phyloP scores from a whole-genome alignment of 1,140 invertebrate genomes.

The Tetramorium simillimum region DNA sequence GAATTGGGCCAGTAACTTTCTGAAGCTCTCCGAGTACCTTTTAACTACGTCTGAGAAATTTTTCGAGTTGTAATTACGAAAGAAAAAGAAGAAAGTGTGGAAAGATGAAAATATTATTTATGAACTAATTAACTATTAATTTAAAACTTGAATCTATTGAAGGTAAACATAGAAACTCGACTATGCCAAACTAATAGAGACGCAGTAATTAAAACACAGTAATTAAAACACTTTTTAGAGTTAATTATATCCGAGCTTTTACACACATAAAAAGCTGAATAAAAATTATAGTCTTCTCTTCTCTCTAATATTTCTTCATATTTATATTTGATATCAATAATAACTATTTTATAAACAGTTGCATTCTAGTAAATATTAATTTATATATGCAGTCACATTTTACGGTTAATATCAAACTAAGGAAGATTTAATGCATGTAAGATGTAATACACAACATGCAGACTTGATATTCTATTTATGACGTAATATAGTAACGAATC shows the following conservation, averaged over 20 bases:
- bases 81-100: background rate
- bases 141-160: background rate
- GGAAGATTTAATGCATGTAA: background rate
- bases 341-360: background rate
- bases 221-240: background rate
- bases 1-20: conserved; percentile 51
- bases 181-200: background rate
- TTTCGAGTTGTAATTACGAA: conserved; percentile 38
- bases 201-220: background rate
- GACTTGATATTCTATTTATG: conserved; percentile 18
- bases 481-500: conserved; percentile 6
- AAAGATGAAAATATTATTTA: conserved; percentile 32
- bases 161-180: background rate
- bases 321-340: background rate
- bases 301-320: background rate
- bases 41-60: conserved; percentile 47
- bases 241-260: conserved; percentile 6
- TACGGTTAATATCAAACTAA: background rate
- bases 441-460: background rate
- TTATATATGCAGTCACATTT: background rate
- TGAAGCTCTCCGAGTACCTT: conserved; percentile 39
- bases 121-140: conserved; percentile 22
- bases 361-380: background rate
- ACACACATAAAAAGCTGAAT: background rate
- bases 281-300: background rate